A percentile compares a stretch with the other conserved stretches of the same genome.
phyloP scores from a whole-genome alignment of 2,888 invertebrate genomes.

The Sinotaia quadrata region DNA sequence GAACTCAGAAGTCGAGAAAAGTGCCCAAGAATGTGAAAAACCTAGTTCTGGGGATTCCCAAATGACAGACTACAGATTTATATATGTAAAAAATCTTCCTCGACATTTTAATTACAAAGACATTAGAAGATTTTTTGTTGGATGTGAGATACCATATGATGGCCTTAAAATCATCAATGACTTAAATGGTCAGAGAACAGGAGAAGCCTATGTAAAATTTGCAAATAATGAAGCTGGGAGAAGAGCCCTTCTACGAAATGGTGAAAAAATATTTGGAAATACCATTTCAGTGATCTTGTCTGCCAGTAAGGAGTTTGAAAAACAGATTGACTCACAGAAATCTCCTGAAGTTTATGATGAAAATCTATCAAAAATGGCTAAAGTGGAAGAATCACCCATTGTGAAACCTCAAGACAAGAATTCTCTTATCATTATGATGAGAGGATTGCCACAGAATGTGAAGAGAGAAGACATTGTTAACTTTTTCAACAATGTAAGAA shows the following conservation, averaged over 20 bases:
- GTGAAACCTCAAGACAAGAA: constrained; percentile 8
- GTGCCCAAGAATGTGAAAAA: too few species aligned
- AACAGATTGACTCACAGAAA: constrained; percentile 48
- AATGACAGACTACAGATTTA: constrained; percentile 12
- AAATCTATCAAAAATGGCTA: neutral
- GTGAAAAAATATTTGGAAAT: constrained; percentile 79
- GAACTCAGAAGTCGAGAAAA: constrained; percentile 8
- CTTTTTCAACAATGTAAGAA: constrained; percentile 91
- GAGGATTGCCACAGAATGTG: constrained; percentile 49
- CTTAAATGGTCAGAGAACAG: constrained; percentile 83
- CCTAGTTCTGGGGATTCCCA: constrained; percentile 2
- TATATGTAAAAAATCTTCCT: constrained; percentile 74
- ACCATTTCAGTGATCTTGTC: constrained; percentile 80
- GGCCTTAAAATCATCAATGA: constrained; percentile 91
- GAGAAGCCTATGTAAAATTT: constrained; percentile 85
- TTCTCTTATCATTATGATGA: constrained; percentile 44
- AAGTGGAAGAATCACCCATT: constrained; percentile 10
- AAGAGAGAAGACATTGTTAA: constrained; percentile 84
- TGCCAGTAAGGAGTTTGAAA: constrained; percentile 82
- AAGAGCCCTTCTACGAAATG: constrained; percentile 80
- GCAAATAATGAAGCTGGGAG: constrained; percentile 80
- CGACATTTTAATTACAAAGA: constrained; percentile 84
- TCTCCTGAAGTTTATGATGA: constrained; percentile 14
- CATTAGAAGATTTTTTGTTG: constrained; percentile 86
- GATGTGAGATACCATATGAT: constrained; percentile 83